phyloP scores from a whole-genome alignment of 2,888 invertebrate species.

The Agrotis clavis region DNA sequence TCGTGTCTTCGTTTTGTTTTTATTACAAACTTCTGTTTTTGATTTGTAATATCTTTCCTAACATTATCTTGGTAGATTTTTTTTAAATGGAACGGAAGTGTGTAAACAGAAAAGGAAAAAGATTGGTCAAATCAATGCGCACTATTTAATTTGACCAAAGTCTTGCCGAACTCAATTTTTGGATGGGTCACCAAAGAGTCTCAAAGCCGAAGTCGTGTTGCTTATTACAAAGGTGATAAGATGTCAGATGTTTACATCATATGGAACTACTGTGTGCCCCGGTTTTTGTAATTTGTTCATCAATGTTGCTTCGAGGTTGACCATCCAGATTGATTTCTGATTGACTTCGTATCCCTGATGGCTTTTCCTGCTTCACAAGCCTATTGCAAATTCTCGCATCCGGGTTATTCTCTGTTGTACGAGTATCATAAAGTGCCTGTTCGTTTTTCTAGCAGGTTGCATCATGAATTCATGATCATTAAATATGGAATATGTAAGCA shows the following conservation, averaged over 20 bases:
- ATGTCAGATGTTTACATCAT: too few species aligned
- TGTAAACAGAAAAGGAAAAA: too few species aligned
- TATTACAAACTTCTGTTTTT: neutral
- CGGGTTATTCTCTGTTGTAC: neutral
- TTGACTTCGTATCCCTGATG: slow-evolving; percentile 40
- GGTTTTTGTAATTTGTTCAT: neutral
- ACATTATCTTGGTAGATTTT: too few species aligned
- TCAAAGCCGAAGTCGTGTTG: too few species aligned
- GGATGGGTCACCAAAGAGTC: too few species aligned
- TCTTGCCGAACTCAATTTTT: too few species aligned
- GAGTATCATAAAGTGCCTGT: neutral
- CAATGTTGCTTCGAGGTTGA: neutral
- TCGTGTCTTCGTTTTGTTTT: slow-evolving; percentile 10
- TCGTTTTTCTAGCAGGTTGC: neutral
- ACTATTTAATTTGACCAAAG: too few species aligned
- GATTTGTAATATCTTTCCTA: neutral
- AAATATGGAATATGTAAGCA: neutral
- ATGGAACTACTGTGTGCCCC: too few species aligned
- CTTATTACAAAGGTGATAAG: too few species aligned
- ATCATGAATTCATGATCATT: slow-evolving; percentile 1
- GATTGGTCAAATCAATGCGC: too few species aligned
- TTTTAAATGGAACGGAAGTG: too few species aligned
- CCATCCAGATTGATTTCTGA: slow-evolving; percentile 45
- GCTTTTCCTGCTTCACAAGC: slow-evolving; percentile 20
- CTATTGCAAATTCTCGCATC: slow-evolving; percentile 6